Evolutionary conservation across 2,113 vertebrate species (phyloP), one percentile per base, ranked within the genome.

Genomic region (Aythya baeri): DNA sequence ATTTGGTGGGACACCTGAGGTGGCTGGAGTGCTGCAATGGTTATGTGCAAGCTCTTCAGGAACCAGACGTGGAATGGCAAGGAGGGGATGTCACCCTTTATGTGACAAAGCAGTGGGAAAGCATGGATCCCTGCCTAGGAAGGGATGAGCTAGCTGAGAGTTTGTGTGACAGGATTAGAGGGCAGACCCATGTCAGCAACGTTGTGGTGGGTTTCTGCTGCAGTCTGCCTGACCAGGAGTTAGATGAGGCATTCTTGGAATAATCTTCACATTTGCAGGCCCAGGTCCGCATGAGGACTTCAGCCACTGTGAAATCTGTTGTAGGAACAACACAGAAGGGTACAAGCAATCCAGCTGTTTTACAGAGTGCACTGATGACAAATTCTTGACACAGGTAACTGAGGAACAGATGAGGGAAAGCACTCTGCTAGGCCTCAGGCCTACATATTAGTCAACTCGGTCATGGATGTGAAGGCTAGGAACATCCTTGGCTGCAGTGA

Each of bases 1-100:
- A 38, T 26, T 12, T 25, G 17, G 20, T 65, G 44, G 71, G 44
- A 58, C 7, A 68, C 17, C 13, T 73, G 11, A 52, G 16, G 54
- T 0, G 0, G 23, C 36, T 31, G 7, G 18, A 49, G 26, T 36
- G 13, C 36, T 73, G 59, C 49, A 31, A 26, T 27, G n/a, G 29
- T 59, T 18, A 3, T 0, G 29, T 36, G 41, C 52, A 67, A 44
- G n/a, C 23, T 71, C 57, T 59, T 70, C 38, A 23, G 81, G 20
- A 65, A 46, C 32, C 36, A 63, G 34, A 32, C 31, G 18, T 1
- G 4, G 62, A 63, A 36, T 41, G 52, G 25, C 18, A 25, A 76
- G 20, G 23, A 81, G 23, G 16, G 16, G 10, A n/a, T 22, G 57
- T 65, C 25, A 54, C 9, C 49, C 13, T 59, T 27, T 41, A 38